Conservation (phyloP, 1,140 invertebrate genomes). For the Ganaspis sp. region DNA sequence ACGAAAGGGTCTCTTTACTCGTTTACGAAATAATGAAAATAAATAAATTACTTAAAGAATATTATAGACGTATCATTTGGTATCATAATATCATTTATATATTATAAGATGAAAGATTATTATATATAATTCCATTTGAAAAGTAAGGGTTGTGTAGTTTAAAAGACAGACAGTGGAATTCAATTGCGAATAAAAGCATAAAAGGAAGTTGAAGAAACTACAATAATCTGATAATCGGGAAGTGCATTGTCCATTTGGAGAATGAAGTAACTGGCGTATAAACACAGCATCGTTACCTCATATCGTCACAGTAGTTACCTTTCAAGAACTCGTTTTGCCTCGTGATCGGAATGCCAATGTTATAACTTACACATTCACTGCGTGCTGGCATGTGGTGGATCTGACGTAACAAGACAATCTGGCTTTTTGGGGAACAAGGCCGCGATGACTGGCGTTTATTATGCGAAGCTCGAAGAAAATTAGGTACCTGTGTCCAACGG, state of each 20-base stretch:
- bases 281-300: constrained; percentile 19
- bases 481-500: constrained; percentile 61
- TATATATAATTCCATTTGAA: too few relatives aligned
- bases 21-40: too few relatives aligned
- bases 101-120: too few relatives aligned
- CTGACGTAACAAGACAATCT: constrained; percentile 55
- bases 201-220: neutral
- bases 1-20: too few relatives aligned
- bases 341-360: constrained; percentile 54
- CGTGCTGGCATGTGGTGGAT: constrained; percentile 39
- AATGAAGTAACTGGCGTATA: constrained; percentile 19
- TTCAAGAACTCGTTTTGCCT: constrained; percentile 56
- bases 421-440: constrained; percentile 58
- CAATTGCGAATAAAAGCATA: constrained; percentile 9
- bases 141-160: neutral
- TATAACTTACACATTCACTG: constrained; percentile 32
- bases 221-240: constrained; percentile 1
- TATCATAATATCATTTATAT: too few relatives aligned
- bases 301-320: constrained; percentile 46
- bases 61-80: too few relatives aligned
- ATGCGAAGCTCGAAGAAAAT: constrained; percentile 62
- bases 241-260: constrained; percentile 11
- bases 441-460: constrained; percentile 54
- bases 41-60: too few relatives aligned
- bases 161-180: neutral